Evolutionary conservation across 2,888 invertebrate species (phyloP).

Genomic region (Parthenolecanium corni): DNA sequence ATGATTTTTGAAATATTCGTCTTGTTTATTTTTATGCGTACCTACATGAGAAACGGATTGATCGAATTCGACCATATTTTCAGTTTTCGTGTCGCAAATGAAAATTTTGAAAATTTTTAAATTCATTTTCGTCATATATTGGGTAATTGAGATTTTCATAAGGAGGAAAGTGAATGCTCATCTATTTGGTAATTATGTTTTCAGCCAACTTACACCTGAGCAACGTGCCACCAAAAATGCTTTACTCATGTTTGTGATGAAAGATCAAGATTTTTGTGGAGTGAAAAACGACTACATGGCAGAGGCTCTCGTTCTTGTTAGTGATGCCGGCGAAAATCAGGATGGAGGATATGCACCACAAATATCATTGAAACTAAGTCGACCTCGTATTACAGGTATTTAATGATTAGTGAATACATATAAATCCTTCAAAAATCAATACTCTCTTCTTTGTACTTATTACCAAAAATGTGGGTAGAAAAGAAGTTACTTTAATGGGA

Average conservation of each 20-base stretch:
- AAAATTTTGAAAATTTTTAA: no score
- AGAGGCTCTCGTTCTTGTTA: slow-evolving; percentile 78
- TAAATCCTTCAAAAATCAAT: no score
- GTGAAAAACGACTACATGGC: slow-evolving; percentile 88
- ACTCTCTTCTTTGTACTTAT: slow-evolving; percentile 21
- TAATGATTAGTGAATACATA: no score
- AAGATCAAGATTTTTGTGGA: slow-evolving; percentile 90
- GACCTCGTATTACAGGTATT: slow-evolving; percentile 54
- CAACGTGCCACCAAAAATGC: slow-evolving; percentile 52
- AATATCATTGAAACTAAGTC: slow-evolving; percentile 56
- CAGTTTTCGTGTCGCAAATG: no score
- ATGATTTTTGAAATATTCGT: no score
- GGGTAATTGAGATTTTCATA: no score
- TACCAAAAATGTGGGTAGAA: slow-evolving; percentile 27
- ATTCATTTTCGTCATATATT: no score
- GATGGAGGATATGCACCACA: slow-evolving; percentile 48
- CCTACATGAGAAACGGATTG: no score
- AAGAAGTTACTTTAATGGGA: not conserved
- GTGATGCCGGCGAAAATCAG: slow-evolving; percentile 50
- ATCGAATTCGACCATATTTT: no score
- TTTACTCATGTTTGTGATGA: slow-evolving; percentile 75
- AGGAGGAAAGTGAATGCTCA: not conserved
- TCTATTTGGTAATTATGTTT: slow-evolving; percentile 34
- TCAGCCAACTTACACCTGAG: slow-evolving; percentile 51
- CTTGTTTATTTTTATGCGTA: no score